Evolutionary conservation across 2,113 vertebrate species (phyloP), one percentile per base, ranked within the genome.

Genomic region (Corynorhinus townsendii): DNA sequence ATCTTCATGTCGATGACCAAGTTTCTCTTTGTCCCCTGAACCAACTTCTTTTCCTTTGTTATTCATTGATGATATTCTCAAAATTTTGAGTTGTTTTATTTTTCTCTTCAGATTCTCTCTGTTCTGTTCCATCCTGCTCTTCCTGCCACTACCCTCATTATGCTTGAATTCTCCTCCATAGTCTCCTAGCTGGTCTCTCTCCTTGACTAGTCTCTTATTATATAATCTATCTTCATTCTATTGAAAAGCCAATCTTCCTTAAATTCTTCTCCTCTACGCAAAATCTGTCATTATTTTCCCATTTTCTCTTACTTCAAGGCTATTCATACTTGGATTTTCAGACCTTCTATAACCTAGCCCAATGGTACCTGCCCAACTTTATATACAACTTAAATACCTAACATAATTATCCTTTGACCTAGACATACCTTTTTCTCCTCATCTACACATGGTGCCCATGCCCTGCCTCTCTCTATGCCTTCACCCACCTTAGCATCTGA

Each of bases 241-340:
- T 62, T 86, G 5, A 95, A 90, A 89, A 92, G 17, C 11, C 40
- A 85, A 33, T 86, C 56, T 92, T 77, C 17, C 43, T 94, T 90
- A 68, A 64, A 72, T 85, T 96, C 86, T 85, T 59, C 24, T 96
- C 35, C 43, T 76, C 19, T 64, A 66, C 17, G 68, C 86, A 96
- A 52, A 92, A 72, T 92, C 81, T 91, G 28, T 79, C 82, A 52
- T 85, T 95, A 66, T 72, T 17, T 87, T 89, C n/a, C 52, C 77
- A 30, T 81, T 86, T 69, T 35, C 62, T 91, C 56, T 82, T 95
- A 80, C 38, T 85, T 83, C 88, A 89, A 86, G 47, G 28, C 30
- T 85, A 52, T 91, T 89, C 86, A 72, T 66, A 54, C 33, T 71
- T 93, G 14, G 17, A 64, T 76, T 92, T 95, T 86, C 7, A 88